Percentiles rank a stretch among this genome's conserved stretches.
Conservation (phyloP, 1,140 invertebrate genomes). For the Hyles vespertilio region DNA sequence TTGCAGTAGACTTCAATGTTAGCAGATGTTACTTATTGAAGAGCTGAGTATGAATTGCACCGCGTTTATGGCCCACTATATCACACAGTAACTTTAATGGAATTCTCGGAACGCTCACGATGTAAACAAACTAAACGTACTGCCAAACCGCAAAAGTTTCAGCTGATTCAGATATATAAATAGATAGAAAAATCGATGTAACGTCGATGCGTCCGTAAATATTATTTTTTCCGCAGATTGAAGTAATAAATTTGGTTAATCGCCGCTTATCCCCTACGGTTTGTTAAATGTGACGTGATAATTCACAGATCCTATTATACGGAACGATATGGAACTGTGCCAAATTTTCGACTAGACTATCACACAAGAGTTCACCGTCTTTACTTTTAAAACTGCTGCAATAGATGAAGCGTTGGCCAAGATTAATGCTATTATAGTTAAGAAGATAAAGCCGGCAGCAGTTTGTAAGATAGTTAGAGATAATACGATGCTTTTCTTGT, state of each 20-base stretch:
- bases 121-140: no score
- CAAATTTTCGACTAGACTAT: constrained; percentile 7
- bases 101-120: no score
- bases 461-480: constrained; percentile 4
- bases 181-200: no score
- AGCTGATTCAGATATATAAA: no score
- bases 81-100: no score
- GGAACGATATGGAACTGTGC: constrained; percentile 13
- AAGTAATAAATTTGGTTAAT: no score
- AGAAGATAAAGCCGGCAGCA: not conserved
- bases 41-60: constrained; percentile 4
- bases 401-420: not conserved
- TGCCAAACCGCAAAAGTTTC: no score
- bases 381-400: constrained; percentile 1
- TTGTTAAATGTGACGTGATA: constrained; percentile 11
- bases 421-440: constrained; percentile 6
- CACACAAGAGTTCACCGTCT: no score
- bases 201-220: no score
- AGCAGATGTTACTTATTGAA: not conserved
- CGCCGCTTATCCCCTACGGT: no score
- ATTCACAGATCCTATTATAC: constrained; percentile 1
- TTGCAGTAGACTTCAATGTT: constrained; percentile 9
- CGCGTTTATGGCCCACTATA: no score
- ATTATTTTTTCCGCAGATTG: no score
- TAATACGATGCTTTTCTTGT: constrained; percentile 38